phyloP scores from a whole-genome alignment of 2,888 invertebrate genomes.

The Drosophila sordidapex region DNA sequence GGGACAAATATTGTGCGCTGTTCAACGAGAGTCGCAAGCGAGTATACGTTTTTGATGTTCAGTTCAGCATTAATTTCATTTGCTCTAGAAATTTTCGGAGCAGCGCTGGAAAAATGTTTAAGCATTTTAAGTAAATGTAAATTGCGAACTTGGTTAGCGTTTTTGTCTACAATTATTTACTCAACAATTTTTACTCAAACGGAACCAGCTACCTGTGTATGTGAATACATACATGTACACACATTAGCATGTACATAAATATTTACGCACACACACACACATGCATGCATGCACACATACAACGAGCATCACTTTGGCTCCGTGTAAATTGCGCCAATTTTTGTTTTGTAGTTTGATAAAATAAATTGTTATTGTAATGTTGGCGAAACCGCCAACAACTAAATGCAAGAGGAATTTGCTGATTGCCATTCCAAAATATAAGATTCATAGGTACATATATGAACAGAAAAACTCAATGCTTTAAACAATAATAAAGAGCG shows the following conservation, averaged over 20 bases:
- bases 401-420: background rate
- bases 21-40: slow-evolving; percentile 31
- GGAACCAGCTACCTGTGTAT: background rate
- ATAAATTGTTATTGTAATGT: slow-evolving; percentile 9
- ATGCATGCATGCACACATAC: background rate
- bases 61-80: slow-evolving; percentile 39
- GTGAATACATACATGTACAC: background rate
- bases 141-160: background rate
- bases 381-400: background rate
- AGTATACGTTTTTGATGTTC: slow-evolving; percentile 25
- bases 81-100: slow-evolving; percentile 16
- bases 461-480: slow-evolving; percentile 3
- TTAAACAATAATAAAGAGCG: slow-evolving; percentile 22
- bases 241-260: slow-evolving; percentile 12
- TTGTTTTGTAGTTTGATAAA: slow-evolving; percentile 15
- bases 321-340: slow-evolving; percentile 49
- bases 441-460: background rate
- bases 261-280: background rate
- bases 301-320: slow-evolving; percentile 16
- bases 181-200: background rate
- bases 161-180: background rate
- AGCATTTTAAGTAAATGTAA: slow-evolving; percentile 3
- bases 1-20: slow-evolving; percentile 19
- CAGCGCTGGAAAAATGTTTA: slow-evolving; percentile 3
- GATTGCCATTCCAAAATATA: background rate